Evolutionary conservation across 2,113 vertebrate genomes (phyloP).

Genomic region (Stigmatopora argus): DNA sequence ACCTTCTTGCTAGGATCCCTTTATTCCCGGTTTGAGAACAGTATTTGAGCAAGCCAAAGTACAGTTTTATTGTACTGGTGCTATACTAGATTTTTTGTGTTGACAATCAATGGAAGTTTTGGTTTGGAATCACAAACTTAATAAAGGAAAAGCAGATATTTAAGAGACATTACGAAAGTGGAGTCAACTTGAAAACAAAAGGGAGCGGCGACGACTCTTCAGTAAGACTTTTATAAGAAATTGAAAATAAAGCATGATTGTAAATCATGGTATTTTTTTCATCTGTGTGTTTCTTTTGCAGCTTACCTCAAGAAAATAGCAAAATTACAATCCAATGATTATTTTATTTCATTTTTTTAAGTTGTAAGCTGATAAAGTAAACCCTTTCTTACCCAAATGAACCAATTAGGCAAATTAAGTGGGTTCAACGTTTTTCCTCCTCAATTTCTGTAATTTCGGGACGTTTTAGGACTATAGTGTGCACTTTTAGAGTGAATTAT

Average conservation of each 20-base stretch:
- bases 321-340: not conserved
- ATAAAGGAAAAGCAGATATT: conserved; percentile 65
- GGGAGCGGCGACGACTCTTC: conserved; percentile 42
- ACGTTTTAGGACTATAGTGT: too few relatives aligned
- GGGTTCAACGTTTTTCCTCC: too few relatives aligned
- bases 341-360: too few relatives aligned
- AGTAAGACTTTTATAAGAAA: conserved; percentile 66
- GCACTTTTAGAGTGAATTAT: too few relatives aligned
- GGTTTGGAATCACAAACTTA: conserved; percentile 76
- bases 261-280: conserved; percentile 54
- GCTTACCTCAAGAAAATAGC: not conserved
- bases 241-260: conserved; percentile 79
- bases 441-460: too few relatives aligned
- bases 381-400: too few relatives aligned
- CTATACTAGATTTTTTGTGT: conserved; percentile 83
- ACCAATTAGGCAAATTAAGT: too few relatives aligned
- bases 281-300: not conserved
- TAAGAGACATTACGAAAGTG: conserved; percentile 69
- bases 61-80: conserved; percentile 99
- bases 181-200: conserved; percentile 59
- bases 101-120: conserved; percentile 80
- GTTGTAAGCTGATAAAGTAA: too few relatives aligned
- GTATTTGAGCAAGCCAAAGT: conserved; percentile 79
- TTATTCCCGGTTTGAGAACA: conserved; percentile 63
- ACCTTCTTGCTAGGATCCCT: conserved; percentile 70